Evolutionary conservation across 2,797 vertebrate genomes (phyloP).

Genomic region (Acanthurus lineatus): DNA sequence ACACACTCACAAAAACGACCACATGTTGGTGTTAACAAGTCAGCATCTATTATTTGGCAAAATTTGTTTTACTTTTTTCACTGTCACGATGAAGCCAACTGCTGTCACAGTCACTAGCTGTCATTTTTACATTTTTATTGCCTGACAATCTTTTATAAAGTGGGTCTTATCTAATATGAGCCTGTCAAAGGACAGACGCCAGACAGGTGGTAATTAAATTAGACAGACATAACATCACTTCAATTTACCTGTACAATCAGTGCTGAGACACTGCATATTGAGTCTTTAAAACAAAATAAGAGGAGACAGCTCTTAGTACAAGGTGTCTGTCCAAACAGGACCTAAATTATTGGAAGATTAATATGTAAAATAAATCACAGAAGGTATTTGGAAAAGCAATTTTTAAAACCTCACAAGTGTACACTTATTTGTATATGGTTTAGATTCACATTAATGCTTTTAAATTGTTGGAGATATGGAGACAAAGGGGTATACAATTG

Average conservation of each 20-base stretch:
- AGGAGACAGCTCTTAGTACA: conserved; percentile 11
- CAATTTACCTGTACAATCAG: neutral
- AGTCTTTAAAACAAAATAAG: neutral
- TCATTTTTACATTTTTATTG: neutral
- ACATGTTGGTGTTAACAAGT: neutral
- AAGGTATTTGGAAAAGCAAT: neutral
- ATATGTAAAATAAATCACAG: neutral
- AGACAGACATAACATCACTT: neutral
- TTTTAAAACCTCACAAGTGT: neutral
- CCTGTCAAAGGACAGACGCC: neutral
- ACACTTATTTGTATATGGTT: neutral
- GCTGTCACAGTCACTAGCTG: neutral
- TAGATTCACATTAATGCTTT: neutral
- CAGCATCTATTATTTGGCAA: neutral
- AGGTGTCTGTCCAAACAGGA: neutral
- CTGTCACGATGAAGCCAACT: neutral
- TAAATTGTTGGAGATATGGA: neutral
- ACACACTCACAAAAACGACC: neutral
- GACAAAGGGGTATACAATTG: neutral
- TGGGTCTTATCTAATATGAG: neutral
- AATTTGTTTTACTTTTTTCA: neutral
- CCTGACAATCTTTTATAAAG: neutral
- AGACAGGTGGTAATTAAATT: neutral
- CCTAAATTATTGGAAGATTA: neutral
- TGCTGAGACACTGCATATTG: neutral